A percentile compares a stretch with the other conserved stretches of the same genome.
These are phyloP conservation scores for Rhaphigaster nebulosa DNA, from an alignment of 2,888 invertebrate species.

Conservation along the genomic window DNA sequence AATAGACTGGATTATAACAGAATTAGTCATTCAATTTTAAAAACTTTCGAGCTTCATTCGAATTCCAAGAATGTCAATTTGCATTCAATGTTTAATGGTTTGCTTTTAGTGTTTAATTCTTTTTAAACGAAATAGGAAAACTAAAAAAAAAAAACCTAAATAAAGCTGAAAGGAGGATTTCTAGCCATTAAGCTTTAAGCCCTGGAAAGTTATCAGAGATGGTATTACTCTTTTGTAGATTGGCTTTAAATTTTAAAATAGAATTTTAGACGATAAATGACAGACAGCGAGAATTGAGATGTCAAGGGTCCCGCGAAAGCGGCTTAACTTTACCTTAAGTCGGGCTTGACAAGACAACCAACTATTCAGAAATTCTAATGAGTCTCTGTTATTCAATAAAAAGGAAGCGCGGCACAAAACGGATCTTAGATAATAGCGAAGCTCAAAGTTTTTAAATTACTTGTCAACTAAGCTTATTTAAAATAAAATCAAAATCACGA, in stretches of 20 bases:
- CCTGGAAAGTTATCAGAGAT: not conserved
- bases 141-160: too few species aligned
- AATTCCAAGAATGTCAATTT: too few species aligned
- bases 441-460: constrained; percentile 14
- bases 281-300: not conserved
- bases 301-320: not conserved
- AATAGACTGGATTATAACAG: too few species aligned
- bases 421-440: not conserved
- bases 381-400: not conserved
- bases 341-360: not conserved
- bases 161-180: too few species aligned
- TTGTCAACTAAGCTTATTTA: not conserved
- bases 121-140: too few species aligned
- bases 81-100: too few species aligned
- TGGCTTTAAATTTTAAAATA: not conserved
- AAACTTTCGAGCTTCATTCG: too few species aligned
- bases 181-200: not conserved
- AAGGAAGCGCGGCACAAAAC: not conserved
- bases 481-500: not conserved
- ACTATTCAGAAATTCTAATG: not conserved
- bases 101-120: too few species aligned
- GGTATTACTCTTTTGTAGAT: not conserved
- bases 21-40: too few species aligned
- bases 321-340: constrained; percentile 1
- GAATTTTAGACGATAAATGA: not conserved